Conservation (phyloP, 2,888 invertebrate species). For the Ophion obscuratus region DNA sequence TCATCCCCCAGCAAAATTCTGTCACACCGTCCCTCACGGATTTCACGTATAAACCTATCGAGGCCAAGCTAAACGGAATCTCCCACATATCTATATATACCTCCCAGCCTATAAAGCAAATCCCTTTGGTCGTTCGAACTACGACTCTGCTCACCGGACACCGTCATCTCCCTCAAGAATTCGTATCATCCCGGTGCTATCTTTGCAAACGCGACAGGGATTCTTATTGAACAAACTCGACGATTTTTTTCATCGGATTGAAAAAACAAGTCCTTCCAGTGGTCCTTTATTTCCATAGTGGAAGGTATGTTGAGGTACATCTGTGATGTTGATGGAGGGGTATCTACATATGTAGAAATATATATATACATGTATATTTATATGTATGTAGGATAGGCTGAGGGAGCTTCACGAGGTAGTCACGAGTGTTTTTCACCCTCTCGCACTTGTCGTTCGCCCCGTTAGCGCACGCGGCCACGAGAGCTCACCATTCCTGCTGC, state of each 20-base stretch:
- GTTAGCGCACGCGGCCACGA: slow-evolving; percentile 34
- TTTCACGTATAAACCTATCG: slow-evolving; percentile 71
- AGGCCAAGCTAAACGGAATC: slow-evolving; percentile 46
- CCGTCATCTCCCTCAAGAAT: slow-evolving; percentile 33
- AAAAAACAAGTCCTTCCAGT: neutral
- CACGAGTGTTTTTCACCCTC: slow-evolving; percentile 50
- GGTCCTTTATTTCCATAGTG: neutral
- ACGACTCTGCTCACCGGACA: slow-evolving; percentile 31
- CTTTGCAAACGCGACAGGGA: neutral
- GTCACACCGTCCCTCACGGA: slow-evolving; percentile 55
- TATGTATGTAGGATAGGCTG: slow-evolving; percentile 7
- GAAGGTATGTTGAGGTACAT: neutral
- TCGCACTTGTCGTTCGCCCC: slow-evolving; percentile 42
- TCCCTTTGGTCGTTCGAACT: slow-evolving; percentile 26
- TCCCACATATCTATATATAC: neutral
- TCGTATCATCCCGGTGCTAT: neutral
- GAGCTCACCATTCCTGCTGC: slow-evolving; percentile 17
- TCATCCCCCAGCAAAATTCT: slow-evolving; percentile 61
- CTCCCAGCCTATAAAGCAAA: slow-evolving; percentile 1
- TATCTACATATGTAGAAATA: neutral
- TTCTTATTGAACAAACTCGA: slow-evolving; percentile 8
- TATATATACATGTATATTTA: neutral
- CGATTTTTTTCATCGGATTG: neutral
- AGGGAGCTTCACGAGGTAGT: neutral
- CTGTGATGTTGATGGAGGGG: neutral